Evolutionary conservation across 1,140 invertebrate species (phyloP), one percentile per base, ranked within the genome.

Genomic region (Diorhabda carinulata): DNA sequence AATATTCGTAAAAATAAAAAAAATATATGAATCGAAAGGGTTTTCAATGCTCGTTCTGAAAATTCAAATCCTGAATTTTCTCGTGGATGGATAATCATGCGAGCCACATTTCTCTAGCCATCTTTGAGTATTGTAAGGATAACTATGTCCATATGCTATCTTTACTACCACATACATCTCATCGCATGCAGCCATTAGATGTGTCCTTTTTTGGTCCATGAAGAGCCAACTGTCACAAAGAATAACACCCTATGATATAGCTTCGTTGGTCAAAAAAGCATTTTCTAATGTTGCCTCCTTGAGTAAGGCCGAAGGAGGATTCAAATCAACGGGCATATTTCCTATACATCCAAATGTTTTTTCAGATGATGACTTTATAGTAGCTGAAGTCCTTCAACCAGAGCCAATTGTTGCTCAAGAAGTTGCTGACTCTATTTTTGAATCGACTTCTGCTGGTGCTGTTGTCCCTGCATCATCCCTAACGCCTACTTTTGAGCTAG

Each of bases 51-150:
- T 25, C 25, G 25, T 25, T 25, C 25, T 25, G 25, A 25, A 25
- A 25, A 25, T 25, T 25, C 25, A 25, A 25, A 25, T 25, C 25
- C 25, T 25, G 25, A 25, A 25, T 25, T 25, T 25, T 25, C 25
- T 25, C 25, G 25, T 25, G 25, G 25, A 25, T 52, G 45, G 79
- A 79, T 58, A 80, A 78, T 74, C 76, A 78, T 66, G 41, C 45
- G 5, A 71, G 68, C 42, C 73, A 74, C 47, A 69, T 71, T 44
- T 67, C 64, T 61, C 43, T 70, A n/a, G 44, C 4, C 5, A 42
- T 9, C 8, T 69, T 64, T 41, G 47, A 61, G 7, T 64, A 45
- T 64, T 62, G 62, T 44, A 63, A 74, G 66, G 59, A 47, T 8
- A 64, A 64, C 44, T 9, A 43, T 10, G 47, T 64, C 62, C 43